phyloP scores from a whole-genome alignment of 2,113 vertebrate genomes.

The Thryonomys swinderianus region DNA sequence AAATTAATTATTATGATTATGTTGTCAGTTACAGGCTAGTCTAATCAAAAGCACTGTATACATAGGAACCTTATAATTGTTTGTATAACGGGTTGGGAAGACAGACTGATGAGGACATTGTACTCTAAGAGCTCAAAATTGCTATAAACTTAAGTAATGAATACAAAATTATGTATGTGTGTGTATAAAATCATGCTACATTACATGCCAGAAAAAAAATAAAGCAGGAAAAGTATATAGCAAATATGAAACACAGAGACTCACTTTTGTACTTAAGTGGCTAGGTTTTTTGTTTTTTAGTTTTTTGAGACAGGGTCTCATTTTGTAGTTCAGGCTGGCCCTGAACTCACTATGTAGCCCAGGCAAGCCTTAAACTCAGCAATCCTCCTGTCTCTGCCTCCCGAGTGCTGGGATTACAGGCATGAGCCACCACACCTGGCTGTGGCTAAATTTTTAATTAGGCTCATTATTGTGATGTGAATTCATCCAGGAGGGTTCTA shows the following conservation, averaged over 20 bases:
- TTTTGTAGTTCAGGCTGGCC: too few species aligned
- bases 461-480: neutral
- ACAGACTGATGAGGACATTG: neutral
- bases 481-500: neutral
- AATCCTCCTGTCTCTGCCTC: too few species aligned
- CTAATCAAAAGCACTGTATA: neutral
- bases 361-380: too few species aligned
- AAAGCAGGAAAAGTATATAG: neutral
- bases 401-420: too few species aligned
- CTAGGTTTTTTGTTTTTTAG: neutral
- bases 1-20: neutral
- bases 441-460: neutral
- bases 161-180: neutral
- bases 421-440: too few species aligned
- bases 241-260: neutral
- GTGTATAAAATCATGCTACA: neutral
- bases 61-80: neutral
- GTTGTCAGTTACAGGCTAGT: neutral
- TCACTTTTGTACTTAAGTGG: neutral
- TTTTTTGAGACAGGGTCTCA: too few species aligned
- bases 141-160: neutral
- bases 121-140: neutral
- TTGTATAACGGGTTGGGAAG: neutral
- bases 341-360: too few species aligned
- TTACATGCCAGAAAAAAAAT: neutral